Conservation (phyloP, 2,113 vertebrate species). For the Promerops cafer region DNA sequence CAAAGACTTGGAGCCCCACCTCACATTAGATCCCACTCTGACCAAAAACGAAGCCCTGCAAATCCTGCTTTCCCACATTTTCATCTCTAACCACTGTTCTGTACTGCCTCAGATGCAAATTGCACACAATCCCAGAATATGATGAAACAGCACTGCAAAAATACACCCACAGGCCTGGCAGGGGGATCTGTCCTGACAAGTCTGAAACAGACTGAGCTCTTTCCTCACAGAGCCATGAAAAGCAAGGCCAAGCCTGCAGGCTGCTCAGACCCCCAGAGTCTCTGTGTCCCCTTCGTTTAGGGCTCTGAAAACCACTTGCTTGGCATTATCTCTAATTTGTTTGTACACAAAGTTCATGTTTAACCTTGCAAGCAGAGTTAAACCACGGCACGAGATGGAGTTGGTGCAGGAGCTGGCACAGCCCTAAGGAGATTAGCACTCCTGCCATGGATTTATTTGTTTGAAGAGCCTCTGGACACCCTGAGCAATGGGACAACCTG, state of each 20-base stretch:
- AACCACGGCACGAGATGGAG: not conserved
- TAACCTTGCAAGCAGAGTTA: not conserved
- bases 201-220: not conserved
- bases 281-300: not conserved
- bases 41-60: not conserved
- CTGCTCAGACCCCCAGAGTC: not conserved
- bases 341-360: fast-evolving
- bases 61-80: slow-evolving; percentile 19
- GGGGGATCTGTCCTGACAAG: not conserved
- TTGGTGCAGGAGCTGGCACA: not conserved
- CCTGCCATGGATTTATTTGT: not conserved
- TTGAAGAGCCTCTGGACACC: not conserved
- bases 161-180: not conserved
- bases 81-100: not conserved
- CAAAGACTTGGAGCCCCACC: not conserved
- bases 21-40: not conserved
- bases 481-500: not conserved
- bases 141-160: not conserved
- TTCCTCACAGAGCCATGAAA: not conserved
- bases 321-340: not conserved
- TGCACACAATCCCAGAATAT: not conserved
- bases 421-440: not conserved
- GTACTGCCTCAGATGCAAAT: not conserved
- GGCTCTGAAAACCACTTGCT: not conserved
- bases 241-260: not conserved